Evolutionary conservation across 2,888 invertebrate species (phyloP).

Genomic region (Loripinus fragilis): DNA sequence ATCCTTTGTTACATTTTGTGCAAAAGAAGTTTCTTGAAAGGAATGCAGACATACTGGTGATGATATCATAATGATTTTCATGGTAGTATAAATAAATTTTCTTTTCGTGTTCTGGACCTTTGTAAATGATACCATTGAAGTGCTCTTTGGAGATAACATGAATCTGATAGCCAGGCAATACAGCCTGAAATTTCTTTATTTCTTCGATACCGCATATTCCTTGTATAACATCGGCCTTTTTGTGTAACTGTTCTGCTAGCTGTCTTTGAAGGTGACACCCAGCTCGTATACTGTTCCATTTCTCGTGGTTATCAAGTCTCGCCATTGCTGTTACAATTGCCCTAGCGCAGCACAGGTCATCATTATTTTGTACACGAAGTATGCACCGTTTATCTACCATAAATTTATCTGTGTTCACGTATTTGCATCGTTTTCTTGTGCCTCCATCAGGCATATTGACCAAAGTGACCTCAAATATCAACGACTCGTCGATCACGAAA

Average conservation of each 20-base stretch:
- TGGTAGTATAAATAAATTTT: constrained; percentile 45
- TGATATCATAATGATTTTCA: constrained; percentile 42
- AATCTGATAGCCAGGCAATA: constrained; percentile 17
- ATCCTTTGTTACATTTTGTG: too few relatives aligned
- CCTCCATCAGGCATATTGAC: constrained; percentile 5
- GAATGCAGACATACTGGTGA: constrained; percentile 43
- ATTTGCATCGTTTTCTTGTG: neutral
- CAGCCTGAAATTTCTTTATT: neutral
- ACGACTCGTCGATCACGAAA: constrained; percentile 25
- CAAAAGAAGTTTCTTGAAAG: constrained; percentile 29
- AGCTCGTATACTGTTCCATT: constrained; percentile 21
- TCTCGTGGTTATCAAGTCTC: constrained; percentile 18
- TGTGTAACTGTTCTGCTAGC: neutral
- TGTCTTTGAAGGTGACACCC: neutral
- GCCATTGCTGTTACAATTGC: constrained; percentile 26
- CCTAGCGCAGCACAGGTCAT: constrained; percentile 22
- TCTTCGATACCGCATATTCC: neutral
- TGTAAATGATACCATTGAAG: neutral
- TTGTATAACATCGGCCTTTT: neutral
- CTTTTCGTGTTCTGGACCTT: constrained; percentile 39
- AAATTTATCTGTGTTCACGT: constrained; percentile 16
- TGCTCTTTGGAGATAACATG: neutral
- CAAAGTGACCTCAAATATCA: constrained; percentile 5
- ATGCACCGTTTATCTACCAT: constrained; percentile 6
- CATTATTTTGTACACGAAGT: constrained; percentile 19